These are phyloP conservation scores for Leptinotarsa tumamoca DNA, from an alignment of 2,888 invertebrate genomes.

Conservation along the genomic window DNA sequence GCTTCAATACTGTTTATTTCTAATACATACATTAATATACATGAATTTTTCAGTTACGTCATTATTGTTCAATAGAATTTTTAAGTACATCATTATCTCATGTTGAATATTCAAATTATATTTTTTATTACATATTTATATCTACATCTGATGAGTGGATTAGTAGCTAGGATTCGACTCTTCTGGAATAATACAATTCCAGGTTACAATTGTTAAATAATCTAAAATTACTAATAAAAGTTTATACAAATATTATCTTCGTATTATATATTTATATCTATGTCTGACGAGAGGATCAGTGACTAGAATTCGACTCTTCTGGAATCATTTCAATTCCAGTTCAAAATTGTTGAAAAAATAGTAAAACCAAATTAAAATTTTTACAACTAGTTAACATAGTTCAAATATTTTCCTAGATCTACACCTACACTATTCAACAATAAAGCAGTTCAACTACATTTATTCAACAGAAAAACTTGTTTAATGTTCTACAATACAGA, in stretches of 20 bases:
- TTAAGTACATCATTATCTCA: too few relatives aligned
- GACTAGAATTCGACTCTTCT: slow-evolving; percentile 46
- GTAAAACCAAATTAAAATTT: slow-evolving; percentile 27
- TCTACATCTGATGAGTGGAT: slow-evolving; percentile 34
- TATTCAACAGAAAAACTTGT: background rate
- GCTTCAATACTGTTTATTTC: slow-evolving; percentile 36
- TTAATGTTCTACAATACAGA: background rate
- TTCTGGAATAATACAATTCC: slow-evolving; percentile 38
- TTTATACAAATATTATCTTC: slow-evolving; percentile 30
- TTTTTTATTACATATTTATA: slow-evolving; percentile 27
- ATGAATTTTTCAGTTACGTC: slow-evolving; percentile 21
- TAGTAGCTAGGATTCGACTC: slow-evolving; percentile 47
- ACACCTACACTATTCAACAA: slow-evolving; percentile 31
- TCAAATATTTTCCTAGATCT: slow-evolving; percentile 22
- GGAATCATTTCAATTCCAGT: slow-evolving; percentile 39
- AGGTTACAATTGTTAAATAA: slow-evolving; percentile 28
- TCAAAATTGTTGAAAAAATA: slow-evolving; percentile 30
- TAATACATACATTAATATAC: slow-evolving; percentile 44
- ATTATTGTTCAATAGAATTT: slow-evolving; percentile 15
- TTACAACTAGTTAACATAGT: slow-evolving; percentile 41
- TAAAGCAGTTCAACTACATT: slow-evolving; percentile 27
- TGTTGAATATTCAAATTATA: slow-evolving; percentile 29
- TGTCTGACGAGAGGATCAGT: slow-evolving; percentile 39
- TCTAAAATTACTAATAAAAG: slow-evolving; percentile 24
- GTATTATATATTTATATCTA: slow-evolving; percentile 32